phyloP scores from a whole-genome alignment of 2,888 invertebrate genomes.

The Orthonychiurus folsomi region DNA sequence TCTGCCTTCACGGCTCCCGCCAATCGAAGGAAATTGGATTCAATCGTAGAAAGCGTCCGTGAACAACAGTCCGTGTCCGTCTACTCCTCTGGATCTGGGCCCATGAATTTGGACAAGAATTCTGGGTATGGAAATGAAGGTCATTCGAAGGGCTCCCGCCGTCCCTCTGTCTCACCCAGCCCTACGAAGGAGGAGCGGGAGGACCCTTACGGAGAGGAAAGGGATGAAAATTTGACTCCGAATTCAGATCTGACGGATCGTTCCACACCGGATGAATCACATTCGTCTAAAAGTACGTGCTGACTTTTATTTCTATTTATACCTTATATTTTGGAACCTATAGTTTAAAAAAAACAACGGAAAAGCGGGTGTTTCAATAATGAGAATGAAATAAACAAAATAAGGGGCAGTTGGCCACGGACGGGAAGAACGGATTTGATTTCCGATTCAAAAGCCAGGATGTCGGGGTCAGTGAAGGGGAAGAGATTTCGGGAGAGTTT shows the following conservation, averaged over 20 bases:
- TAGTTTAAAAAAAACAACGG: too few relatives aligned
- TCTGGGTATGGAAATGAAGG: neutral
- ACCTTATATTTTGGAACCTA: too few relatives aligned
- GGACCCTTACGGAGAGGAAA: slow-evolving; percentile 40
- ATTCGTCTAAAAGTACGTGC: slow-evolving; percentile 36
- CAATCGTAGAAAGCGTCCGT: slow-evolving; percentile 28
- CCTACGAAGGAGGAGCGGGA: slow-evolving; percentile 30
- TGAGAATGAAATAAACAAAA: too few relatives aligned
- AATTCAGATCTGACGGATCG: slow-evolving; percentile 48
- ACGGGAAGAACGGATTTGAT: too few relatives aligned
- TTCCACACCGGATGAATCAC: slow-evolving; percentile 47
- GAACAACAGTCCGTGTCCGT: slow-evolving; percentile 8
- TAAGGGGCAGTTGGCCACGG: too few relatives aligned
- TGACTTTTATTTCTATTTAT: too few relatives aligned
- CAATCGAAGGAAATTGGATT: slow-evolving; percentile 31
- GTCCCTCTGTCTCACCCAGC: slow-evolving; percentile 12
- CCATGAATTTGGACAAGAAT: slow-evolving; percentile 4
- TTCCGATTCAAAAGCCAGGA: too few relatives aligned
- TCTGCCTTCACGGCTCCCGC: slow-evolving; percentile 36
- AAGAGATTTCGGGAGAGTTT: too few relatives aligned
- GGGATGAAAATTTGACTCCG: slow-evolving; percentile 47
- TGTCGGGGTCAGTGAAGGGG: too few relatives aligned
- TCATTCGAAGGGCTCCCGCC: slow-evolving; percentile 6
- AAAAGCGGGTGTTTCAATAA: too few relatives aligned
- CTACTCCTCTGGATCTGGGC: slow-evolving; percentile 5